phyloP scores from a whole-genome alignment of 2,797 vertebrate genomes.

The Lepus oiostolus region DNA sequence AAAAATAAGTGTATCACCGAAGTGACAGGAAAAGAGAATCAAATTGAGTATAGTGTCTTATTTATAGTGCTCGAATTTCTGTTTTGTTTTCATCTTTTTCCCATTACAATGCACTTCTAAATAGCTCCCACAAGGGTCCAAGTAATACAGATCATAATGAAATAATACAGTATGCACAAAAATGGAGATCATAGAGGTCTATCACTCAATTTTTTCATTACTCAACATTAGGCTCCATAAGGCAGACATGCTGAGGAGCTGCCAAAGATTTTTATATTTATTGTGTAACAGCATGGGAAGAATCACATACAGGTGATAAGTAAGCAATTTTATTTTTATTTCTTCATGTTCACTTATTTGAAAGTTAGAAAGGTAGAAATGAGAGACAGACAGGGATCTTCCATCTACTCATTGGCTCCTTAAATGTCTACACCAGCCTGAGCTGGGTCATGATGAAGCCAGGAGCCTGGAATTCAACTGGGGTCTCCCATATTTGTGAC shows the following conservation, averaged over 20 bases:
- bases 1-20: constrained; percentile 66
- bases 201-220: background rate
- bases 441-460: no score
- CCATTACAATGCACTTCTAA: constrained; percentile 76
- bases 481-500: no score
- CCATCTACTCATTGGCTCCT: no score
- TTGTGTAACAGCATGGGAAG: background rate
- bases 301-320: background rate
- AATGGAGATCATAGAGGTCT: background rate
- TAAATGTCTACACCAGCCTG: no score
- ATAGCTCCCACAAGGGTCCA: constrained; percentile 64
- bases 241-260: constrained; percentile 63
- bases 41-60: constrained; percentile 65
- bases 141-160: constrained; percentile 70
- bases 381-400: no score
- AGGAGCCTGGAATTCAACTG: no score
- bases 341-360: no score
- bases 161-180: constrained; percentile 71
- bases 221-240: constrained; percentile 33
- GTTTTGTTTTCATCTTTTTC: constrained; percentile 41
- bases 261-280: constrained; percentile 25
- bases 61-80: constrained; percentile 80
- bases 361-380: no score
- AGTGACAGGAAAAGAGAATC: constrained; percentile 67
- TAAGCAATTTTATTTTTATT: background rate